Evolutionary conservation across 30 jellyfish, hydroid and myxozoan species (phyloP).

Genomic region (Catostylus mosaicus): DNA sequence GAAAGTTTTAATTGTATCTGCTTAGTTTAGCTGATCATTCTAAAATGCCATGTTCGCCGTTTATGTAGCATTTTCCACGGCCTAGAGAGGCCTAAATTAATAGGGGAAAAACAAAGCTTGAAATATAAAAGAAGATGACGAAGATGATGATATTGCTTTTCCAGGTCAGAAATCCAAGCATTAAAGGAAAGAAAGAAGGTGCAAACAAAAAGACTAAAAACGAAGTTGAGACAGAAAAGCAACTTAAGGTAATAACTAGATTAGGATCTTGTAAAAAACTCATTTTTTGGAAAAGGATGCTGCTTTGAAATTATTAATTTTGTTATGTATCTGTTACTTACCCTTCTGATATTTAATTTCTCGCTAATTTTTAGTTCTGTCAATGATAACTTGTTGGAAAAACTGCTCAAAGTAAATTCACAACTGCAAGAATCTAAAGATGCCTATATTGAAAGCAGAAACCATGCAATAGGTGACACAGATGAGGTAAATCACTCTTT

Average conservation of each 20-base stretch:
- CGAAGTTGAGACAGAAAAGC: conserved; percentile 39
- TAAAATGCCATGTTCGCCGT: too few relatives aligned
- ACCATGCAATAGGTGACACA: conserved; percentile 9
- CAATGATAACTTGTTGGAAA: conserved; percentile 15
- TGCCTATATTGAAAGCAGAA: not conserved
- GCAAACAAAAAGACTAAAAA: conserved; percentile 26
- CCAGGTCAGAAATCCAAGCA: not conserved
- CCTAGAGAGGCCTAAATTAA: too few relatives aligned
- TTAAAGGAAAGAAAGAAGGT: conserved; percentile 1
- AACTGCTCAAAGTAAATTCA: not conserved
- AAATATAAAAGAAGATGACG: too few relatives aligned
- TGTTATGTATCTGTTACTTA: too few relatives aligned
- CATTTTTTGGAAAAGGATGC: too few relatives aligned
- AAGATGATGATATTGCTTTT: too few relatives aligned
- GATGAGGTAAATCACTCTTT: conserved; percentile 16
- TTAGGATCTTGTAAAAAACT: too few relatives aligned
- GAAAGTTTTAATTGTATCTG: too few relatives aligned
- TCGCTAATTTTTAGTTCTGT: not conserved
- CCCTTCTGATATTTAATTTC: not conserved
- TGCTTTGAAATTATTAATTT: too few relatives aligned
- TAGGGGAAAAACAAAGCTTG: too few relatives aligned
- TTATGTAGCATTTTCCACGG: too few relatives aligned
- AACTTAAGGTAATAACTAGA: conserved; percentile 37
- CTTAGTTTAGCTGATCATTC: too few relatives aligned
- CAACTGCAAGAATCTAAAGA: conserved; percentile 21